A percentile compares a stretch with the other conserved stretches of the same genome.
Evolutionary conservation across 2,797 vertebrate species (phyloP).

Genomic region (Eutrigla gurnardus): DNA sequence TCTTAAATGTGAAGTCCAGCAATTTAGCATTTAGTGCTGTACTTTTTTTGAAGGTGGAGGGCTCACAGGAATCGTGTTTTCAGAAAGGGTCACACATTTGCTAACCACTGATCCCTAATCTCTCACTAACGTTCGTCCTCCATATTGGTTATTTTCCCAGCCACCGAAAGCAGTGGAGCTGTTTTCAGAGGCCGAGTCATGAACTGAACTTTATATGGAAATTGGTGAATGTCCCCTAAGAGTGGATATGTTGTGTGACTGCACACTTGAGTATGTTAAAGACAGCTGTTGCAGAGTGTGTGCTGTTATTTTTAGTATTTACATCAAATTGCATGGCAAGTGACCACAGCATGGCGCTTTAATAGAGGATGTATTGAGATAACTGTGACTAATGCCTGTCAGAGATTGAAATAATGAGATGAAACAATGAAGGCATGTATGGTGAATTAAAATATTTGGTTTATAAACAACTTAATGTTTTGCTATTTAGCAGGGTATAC

Average conservation of each 20-base stretch:
- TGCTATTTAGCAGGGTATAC: neutral
- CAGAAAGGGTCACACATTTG: neutral
- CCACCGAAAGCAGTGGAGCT: neutral
- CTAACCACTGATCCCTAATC: no score
- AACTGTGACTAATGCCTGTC: no score
- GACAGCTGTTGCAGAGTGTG: neutral
- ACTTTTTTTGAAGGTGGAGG: neutral
- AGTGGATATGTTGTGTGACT: neutral
- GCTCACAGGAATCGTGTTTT: neutral
- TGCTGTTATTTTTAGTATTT: neutral
- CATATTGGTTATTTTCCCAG: neutral
- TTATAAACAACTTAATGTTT: neutral
- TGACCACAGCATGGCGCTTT: neutral
- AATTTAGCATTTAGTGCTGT: neutral
- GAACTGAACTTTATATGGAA: neutral
- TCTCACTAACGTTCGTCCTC: neutral
- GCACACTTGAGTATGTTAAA: no score
- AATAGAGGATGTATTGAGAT: neutral
- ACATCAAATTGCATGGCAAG: neutral
- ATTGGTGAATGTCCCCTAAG: neutral
- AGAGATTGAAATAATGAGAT: neutral
- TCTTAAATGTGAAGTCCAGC: neutral
- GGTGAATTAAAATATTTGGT: neutral
- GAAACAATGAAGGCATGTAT: neutral
- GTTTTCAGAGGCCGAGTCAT: neutral